Percentiles rank a stretch among this genome's conserved stretches.
Evolutionary conservation across 2,113 vertebrate species (phyloP).

Genomic region (Anser brachyrhynchus): DNA sequence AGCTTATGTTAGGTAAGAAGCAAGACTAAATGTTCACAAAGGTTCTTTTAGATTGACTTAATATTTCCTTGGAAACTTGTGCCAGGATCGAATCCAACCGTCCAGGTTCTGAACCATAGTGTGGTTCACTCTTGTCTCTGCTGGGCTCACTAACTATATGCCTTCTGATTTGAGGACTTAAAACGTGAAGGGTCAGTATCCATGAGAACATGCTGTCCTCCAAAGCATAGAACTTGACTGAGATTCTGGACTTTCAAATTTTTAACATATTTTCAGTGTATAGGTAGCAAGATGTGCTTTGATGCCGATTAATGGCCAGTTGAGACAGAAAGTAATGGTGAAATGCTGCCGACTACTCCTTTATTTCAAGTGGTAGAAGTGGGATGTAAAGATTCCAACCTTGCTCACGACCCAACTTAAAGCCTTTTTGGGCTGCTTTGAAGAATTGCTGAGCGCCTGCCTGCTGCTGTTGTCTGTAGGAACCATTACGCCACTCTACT

Average conservation of each 20-base stretch:
- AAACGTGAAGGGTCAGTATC: background rate
- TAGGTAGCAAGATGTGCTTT: background rate
- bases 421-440: background rate
- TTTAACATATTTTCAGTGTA: background rate
- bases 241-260: background rate
- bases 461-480: background rate
- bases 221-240: background rate
- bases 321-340: background rate
- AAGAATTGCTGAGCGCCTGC: background rate
- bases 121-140: accelerated
- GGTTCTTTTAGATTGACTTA: background rate
- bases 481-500: background rate
- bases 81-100: accelerated
- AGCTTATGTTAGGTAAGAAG: background rate
- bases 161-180: background rate
- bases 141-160: background rate
- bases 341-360: background rate
- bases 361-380: background rate
- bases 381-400: background rate
- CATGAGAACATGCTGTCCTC: background rate
- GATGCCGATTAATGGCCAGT: background rate
- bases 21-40: background rate
- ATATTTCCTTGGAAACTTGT: background rate
- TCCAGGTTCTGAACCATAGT: background rate
- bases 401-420: background rate